Base-by-base conservation (phyloP, 64 coral and sea anemone genomes). In the Stichodactyla mertensii region DNA sequence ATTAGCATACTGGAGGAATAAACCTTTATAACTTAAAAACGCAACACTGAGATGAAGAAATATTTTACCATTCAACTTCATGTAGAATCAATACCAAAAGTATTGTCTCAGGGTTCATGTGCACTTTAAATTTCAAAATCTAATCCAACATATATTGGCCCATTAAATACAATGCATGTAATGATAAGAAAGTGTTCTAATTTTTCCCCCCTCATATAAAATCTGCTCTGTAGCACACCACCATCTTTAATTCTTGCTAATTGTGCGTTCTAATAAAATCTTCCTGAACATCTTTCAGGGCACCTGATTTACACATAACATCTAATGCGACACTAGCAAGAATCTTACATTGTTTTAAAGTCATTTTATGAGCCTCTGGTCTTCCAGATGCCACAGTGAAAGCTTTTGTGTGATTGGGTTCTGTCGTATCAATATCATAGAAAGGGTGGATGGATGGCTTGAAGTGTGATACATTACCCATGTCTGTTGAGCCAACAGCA, bases 381-480 rank as follows among this genome's bases (percentile, higher is more conserved):
- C 19, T 89, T 13, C 79, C 85, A 62, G 83, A 51, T 20, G 88
- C 92, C 6, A 52, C 28, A 51, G 87, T 90, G 20, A 89, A 93
- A 4, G 78, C 88, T 16, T 9, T 22, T 2, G 92, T 93, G 55
- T 93, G 92, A 64, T 89, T 89, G 16, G 83, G 88, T 13, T 31
- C 84, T 55, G 23, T 59, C 23, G 92, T 89, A 2, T 87, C 88
- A 77, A 93, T 93, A 58, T 89, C 84, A 77, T 81, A 93, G 53
- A 52, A 86, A 14, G 92, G 92, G 51, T 93, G 92, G 69, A 93
- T 93, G 19, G 92, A 86, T 56, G 92, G 92, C 64, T 86, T 89
- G 1, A 93, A 22, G n/a, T 89, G 88, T 10, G 88, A 89, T 24
- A 93, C 92, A 90, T 93, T 93, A 53, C 92, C 92, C 92, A 93